Percentiles rank a stretch among this genome's conserved stretches.
phyloP scores from a whole-genome alignment of 2,113 vertebrate genomes.

The Corydoras sp. region DNA sequence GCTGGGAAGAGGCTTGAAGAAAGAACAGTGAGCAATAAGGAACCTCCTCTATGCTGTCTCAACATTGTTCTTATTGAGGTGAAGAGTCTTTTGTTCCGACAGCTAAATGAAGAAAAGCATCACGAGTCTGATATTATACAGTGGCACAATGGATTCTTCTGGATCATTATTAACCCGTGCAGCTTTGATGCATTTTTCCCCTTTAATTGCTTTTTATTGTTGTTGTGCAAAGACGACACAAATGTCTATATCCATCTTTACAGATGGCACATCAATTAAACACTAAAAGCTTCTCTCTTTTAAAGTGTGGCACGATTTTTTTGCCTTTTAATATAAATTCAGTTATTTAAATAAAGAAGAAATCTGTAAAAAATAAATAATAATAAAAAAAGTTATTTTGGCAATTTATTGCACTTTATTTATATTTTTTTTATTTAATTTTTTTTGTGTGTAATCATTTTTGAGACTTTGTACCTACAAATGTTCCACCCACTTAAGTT shows the following conservation, averaged over 20 bases:
- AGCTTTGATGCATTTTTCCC: background rate
- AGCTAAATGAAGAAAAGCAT: conserved; percentile 6
- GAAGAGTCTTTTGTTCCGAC: conserved; percentile 15
- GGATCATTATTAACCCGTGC: background rate
- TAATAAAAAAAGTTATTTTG: too few species aligned
- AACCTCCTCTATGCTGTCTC: conserved; percentile 26
- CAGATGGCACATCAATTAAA: background rate
- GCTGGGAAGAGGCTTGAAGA: conserved; percentile 31
- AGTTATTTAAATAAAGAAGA: too few species aligned
- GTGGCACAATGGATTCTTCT: background rate
- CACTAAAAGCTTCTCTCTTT: background rate
- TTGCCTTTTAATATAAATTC: background rate
- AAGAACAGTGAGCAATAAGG: conserved; percentile 20
- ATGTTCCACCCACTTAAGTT: too few species aligned
- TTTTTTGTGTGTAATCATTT: too few species aligned
- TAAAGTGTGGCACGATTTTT: background rate
- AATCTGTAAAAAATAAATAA: too few species aligned
- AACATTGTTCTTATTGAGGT: conserved; percentile 30
- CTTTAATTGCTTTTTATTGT: conserved; percentile 2
- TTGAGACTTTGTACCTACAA: too few species aligned
- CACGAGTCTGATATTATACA: conserved; percentile 16
- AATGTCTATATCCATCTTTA: background rate
- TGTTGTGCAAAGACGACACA: background rate
- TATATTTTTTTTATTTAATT: too few species aligned
- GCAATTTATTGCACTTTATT: too few species aligned